Evolutionary conservation across 2,888 invertebrate genomes (phyloP), one percentile per base, ranked within the genome.

Genomic region (Litoditis marina): DNA sequence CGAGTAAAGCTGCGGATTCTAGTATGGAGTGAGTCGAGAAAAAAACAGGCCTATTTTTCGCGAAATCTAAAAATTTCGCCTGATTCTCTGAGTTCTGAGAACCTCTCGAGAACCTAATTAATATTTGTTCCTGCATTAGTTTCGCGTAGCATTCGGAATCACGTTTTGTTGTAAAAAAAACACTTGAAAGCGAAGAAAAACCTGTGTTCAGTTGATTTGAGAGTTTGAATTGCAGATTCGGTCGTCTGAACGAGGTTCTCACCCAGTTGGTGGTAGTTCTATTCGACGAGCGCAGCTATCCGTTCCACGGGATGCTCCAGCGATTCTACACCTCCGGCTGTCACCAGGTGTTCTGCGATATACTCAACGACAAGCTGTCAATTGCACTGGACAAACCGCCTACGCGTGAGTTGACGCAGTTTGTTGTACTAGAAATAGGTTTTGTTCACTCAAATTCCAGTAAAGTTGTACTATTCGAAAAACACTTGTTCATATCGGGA

Each of bases 271-370:
- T 52, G 16, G 36, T 59, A 2, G 44, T 76, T 22, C 47, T 78
- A 22, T 74, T 76, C 44, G 76, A 78, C 44, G 70, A 72, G 6
- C 27, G 47, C 19, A 54, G 34, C 8, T 31, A 65, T 13, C 56
- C 63, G 46, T 47, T 53, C 51, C 52, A 53, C 11, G 59, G 58
- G 1, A 54, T 73, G 19, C 54, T 68, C 3, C 66, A 70, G 30
- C 63, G 62, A 36, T 79, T 80, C 65, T 78, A 77, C 68, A 64
- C 65, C 3, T 63, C 73, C n/a, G 78, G 78, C 28, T 78, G 78
- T 51, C 78, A 79, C 60, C 59, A 68, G 22, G 76, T 72, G 5
- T 74, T 79, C 60, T 78, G 75, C 60, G 72, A 71, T 39, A 61
- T 69, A 32, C 66, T 78, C 49, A 66, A 65, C 16, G 69, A 73